Percentiles rank a stretch among this genome's conserved stretches.
These are phyloP conservation scores for Helleia helle DNA, from an alignment of 2,888 invertebrate species.

Conservation along the genomic window DNA sequence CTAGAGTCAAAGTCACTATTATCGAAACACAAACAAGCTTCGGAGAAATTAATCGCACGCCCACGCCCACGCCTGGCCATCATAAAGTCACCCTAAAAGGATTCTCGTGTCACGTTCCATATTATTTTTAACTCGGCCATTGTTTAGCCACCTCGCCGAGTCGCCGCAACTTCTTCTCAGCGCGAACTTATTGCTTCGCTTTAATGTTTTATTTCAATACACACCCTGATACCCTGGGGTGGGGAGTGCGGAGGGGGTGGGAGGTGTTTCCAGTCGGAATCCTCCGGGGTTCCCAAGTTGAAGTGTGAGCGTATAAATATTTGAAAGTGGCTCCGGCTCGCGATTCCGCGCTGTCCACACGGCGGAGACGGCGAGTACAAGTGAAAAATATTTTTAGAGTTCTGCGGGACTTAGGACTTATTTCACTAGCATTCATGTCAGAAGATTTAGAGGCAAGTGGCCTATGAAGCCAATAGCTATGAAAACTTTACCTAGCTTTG, in stretches of 20 bases:
- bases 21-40: no score
- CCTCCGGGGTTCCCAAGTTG: neutral
- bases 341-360: neutral
- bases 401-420: no score
- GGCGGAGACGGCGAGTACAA: no score
- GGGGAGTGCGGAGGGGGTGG: neutral
- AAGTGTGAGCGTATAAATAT: constrained; percentile 1
- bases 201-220: constrained; percentile 9
- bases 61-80: constrained; percentile 2
- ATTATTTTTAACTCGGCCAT: constrained; percentile 1
- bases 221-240: constrained; percentile 1
- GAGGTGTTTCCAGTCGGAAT: neutral
- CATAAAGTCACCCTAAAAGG: constrained; percentile 10
- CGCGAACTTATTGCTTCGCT: constrained; percentile 4
- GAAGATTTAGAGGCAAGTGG: no score
- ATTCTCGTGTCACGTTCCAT: constrained; percentile 11
- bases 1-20: no score
- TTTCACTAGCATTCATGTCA: no score
- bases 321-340: neutral
- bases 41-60: no score
- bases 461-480: no score
- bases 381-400: no score
- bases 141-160: neutral
- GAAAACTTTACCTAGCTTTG: no score
- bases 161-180: neutral